phyloP scores from a whole-genome alignment of 2,797 vertebrate genomes.

The Muscicapa comitata region DNA sequence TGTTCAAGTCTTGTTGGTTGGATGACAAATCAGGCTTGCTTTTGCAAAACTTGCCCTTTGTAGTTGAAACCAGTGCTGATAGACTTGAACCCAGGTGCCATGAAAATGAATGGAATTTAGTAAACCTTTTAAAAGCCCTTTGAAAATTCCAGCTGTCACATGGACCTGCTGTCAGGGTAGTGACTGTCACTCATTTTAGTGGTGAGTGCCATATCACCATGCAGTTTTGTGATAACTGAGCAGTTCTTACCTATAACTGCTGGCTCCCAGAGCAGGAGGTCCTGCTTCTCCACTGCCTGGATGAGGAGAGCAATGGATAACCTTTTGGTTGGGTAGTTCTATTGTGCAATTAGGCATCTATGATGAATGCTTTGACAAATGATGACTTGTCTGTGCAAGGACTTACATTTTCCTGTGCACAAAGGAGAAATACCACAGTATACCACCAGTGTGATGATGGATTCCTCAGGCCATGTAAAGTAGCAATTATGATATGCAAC shows the following conservation, averaged over 20 bases:
- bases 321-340: neutral
- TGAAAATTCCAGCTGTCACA: neutral
- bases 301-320: neutral
- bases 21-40: neutral
- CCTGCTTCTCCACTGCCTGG: neutral
- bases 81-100: neutral
- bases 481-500: neutral
- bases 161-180: neutral
- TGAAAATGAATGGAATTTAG: neutral
- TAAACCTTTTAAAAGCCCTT: neutral
- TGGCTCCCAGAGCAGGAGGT: neutral
- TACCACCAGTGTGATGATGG: neutral
- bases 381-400: neutral
- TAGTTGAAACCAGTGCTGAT: neutral
- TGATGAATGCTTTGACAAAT: neutral
- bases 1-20: neutral
- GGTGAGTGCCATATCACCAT: neutral
- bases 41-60: neutral
- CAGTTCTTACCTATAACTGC: neutral
- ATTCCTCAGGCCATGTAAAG: neutral
- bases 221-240: neutral
- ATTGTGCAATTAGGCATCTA: neutral
- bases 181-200: neutral
- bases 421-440: neutral
- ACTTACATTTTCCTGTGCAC: neutral